A percentile compares a stretch with the other conserved stretches of the same genome.
Evolutionary conservation across 2,797 vertebrate genomes (phyloP).

Genomic region (Fistularia tabacaria): DNA sequence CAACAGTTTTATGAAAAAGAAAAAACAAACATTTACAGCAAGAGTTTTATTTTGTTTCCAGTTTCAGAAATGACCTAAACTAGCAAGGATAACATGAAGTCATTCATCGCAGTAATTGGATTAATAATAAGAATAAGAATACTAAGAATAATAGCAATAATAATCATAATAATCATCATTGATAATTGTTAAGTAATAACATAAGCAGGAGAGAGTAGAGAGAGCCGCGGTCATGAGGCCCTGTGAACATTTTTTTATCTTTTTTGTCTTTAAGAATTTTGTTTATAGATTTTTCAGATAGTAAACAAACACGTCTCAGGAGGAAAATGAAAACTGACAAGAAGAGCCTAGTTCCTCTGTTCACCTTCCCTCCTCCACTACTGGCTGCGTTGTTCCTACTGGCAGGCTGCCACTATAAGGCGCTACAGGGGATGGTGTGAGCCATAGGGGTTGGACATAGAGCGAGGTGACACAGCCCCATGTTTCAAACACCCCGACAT

Average conservation of each 20-base stretch:
- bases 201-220: conserved; percentile 89
- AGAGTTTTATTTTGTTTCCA: conserved; percentile 91
- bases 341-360: conserved; percentile 92
- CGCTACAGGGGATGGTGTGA: conserved; percentile 85
- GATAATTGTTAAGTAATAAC: conserved; percentile 86
- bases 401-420: conserved; percentile 87
- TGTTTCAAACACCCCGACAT: conserved; percentile 74
- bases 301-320: conserved; percentile 96
- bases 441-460: conserved; percentile 74
- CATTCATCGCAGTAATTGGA: conserved; percentile 94
- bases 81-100: conserved; percentile 99
- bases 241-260: conserved; percentile 89
- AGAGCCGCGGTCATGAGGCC: conserved; percentile 86
- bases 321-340: conserved; percentile 92
- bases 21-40: conserved; percentile 98
- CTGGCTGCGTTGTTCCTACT: conserved; percentile 81
- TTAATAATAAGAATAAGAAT: conserved; percentile 87
- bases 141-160: conserved; percentile 84
- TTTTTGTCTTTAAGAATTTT: conserved; percentile 83
- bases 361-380: conserved; percentile 89
- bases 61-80: conserved; percentile 99
- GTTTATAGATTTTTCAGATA: conserved; percentile 89
- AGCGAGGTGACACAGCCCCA: conserved; percentile 74
- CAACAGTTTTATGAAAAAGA: conserved; percentile 98
- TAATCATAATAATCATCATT: conserved; percentile 84